Evolutionary conservation across 2,797 vertebrate genomes (phyloP).

Genomic region (Remorina albescens): DNA sequence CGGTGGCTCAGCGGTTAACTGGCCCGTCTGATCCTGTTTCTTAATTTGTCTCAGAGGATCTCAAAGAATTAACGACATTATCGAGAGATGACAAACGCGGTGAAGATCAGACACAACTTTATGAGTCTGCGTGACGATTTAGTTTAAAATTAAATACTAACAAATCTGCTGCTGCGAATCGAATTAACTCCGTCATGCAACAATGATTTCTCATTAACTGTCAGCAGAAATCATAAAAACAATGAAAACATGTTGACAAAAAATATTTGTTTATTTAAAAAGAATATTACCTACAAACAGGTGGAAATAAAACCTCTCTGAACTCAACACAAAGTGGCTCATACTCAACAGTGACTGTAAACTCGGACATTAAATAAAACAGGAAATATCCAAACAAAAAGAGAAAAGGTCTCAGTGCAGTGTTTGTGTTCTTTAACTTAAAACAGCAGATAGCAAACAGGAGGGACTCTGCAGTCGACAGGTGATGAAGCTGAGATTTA

Average conservation of each 20-base stretch:
- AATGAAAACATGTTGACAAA: constrained; percentile 74
- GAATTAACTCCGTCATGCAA: too few relatives aligned
- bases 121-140: too few relatives aligned
- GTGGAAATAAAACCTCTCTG: constrained; percentile 54
- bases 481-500: constrained; percentile 2
- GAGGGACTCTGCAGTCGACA: too few relatives aligned
- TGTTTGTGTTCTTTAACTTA: background rate
- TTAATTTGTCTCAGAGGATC: too few relatives aligned
- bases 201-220: background rate
- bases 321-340: constrained; percentile 49
- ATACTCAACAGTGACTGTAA: constrained; percentile 42
- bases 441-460: too few relatives aligned
- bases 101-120: too few relatives aligned
- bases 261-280: constrained; percentile 92
- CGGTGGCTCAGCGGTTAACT: too few relatives aligned
- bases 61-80: too few relatives aligned
- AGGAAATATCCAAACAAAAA: constrained; percentile 35
- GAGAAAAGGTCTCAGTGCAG: constrained; percentile 55
- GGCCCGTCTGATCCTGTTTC: too few relatives aligned
- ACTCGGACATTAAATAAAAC: constrained; percentile 39
- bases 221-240: background rate
- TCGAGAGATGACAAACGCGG: too few relatives aligned
- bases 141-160: background rate
- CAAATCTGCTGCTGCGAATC: too few relatives aligned
- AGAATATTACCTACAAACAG: constrained; percentile 89